phyloP scores from a whole-genome alignment of 1,140 invertebrate genomes.

The Pseudachorutes palmiensis region DNA sequence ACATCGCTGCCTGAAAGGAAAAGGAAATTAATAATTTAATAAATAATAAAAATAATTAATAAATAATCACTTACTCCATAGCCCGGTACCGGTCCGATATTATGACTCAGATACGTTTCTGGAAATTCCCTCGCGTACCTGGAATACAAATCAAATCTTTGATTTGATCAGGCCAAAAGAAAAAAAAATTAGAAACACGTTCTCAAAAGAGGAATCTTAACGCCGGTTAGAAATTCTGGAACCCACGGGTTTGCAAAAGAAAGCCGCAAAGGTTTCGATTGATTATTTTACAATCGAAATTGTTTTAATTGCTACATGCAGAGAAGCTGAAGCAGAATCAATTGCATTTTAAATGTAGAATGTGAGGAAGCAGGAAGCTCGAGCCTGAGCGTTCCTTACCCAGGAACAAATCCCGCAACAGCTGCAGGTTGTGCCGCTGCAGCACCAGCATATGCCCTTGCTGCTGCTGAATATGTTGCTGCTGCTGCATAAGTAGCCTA shows the following conservation, averaged over 20 bases:
- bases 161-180: neutral
- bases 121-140: conserved; percentile 85
- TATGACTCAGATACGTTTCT: conserved; percentile 88
- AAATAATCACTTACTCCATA: conserved; percentile 75
- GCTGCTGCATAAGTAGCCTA: conserved; percentile 69
- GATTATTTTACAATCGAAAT: too few relatives aligned
- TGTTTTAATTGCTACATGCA: neutral
- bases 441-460: conserved; percentile 59
- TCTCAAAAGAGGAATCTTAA: neutral
- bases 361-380: neutral
- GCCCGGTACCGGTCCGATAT: conserved; percentile 89
- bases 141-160: conserved; percentile 39
- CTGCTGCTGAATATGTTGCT: conserved; percentile 70
- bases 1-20: neutral
- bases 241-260: too few relatives aligned
- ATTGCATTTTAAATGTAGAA: neutral
- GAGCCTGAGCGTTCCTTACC: conserved; percentile 43
- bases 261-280: too few relatives aligned
- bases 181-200: neutral
- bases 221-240: too few relatives aligned
- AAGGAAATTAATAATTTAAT: neutral
- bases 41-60: conserved; percentile 4
- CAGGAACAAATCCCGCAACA: conserved; percentile 50
- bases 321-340: neutral
- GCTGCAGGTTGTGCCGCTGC: conserved; percentile 56